phyloP scores from a whole-genome alignment of 2,888 invertebrate species.

The Lissocephala sabroskyi region DNA sequence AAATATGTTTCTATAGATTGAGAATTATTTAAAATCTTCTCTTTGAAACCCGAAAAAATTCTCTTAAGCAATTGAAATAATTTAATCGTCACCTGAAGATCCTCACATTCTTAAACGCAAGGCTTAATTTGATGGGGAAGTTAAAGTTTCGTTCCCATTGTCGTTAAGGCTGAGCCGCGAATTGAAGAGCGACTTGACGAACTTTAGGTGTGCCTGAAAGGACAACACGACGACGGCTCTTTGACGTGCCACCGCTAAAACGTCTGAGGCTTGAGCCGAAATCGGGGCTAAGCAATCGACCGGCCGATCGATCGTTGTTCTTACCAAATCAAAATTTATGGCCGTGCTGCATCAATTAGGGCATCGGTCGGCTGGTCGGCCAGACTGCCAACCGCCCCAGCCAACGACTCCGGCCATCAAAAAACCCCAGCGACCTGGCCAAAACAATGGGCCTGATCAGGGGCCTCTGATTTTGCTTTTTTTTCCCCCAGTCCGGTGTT shows the following conservation, averaged over 20 bases:
- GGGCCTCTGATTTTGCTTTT: conserved; percentile 9
- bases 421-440: no score
- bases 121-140: no score
- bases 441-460: conserved; percentile 43
- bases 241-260: conserved; percentile 9
- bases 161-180: no score
- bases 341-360: conserved; percentile 71
- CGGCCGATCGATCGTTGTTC: conserved; percentile 11
- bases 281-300: conserved; percentile 6
- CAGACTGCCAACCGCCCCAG: conserved; percentile 24
- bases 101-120: no score
- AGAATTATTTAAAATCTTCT: no score
- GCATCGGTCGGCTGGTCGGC: conserved; percentile 36
- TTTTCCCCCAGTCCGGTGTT: conserved; percentile 40
- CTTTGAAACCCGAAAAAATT: no score
- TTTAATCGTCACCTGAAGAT: no score
- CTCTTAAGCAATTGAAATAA: no score
- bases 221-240: conserved; percentile 24
- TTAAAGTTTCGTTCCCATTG: no score
- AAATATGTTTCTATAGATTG: no score
- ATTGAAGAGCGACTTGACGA: conserved; percentile 11
- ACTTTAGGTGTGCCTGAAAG: conserved; percentile 28
- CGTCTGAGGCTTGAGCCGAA: neutral
- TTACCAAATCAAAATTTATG: conserved; percentile 65
- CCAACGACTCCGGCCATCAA: conserved; percentile 14